Percentiles rank a stretch among this genome's conserved stretches.
These are phyloP conservation scores for Drosophila algonquin DNA, from an alignment of 2,888 invertebrate genomes.

Conservation along the genomic window DNA sequence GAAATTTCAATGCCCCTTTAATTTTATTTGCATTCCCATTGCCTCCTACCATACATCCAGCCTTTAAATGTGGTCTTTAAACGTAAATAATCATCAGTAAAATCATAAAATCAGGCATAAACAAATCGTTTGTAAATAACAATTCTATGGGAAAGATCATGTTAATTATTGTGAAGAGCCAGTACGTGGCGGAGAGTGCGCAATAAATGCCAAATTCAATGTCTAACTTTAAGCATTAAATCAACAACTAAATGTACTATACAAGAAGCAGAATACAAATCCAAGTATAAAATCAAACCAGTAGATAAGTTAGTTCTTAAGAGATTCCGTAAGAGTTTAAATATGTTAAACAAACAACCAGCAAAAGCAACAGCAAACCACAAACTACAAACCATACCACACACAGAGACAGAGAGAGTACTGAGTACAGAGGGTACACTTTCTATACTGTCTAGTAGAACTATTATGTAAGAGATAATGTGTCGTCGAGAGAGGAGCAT, in stretches of 20 bases:
- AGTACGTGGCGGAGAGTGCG: slow-evolving; percentile 48
- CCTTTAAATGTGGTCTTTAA: slow-evolving; percentile 34
- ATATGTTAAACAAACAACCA: slow-evolving; percentile 25
- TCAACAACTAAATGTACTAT: slow-evolving; percentile 54
- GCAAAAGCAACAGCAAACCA: slow-evolving; percentile 25
- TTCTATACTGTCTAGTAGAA: slow-evolving; percentile 1
- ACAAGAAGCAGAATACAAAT: slow-evolving; percentile 52
- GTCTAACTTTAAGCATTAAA: slow-evolving; percentile 66
- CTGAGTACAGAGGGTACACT: background rate
- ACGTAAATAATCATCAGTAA: slow-evolving; percentile 4
- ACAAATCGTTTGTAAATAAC: slow-evolving; percentile 44
- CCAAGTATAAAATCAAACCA: slow-evolving; percentile 56
- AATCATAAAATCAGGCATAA: slow-evolving; percentile 37
- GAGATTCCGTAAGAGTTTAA: slow-evolving; percentile 50
- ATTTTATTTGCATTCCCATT: slow-evolving; percentile 7
- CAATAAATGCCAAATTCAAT: slow-evolving; percentile 78
- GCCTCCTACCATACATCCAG: slow-evolving; percentile 11
- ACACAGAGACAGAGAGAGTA: background rate
- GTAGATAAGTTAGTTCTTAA: slow-evolving; percentile 66
- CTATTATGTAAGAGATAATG: background rate
- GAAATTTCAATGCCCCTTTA: background rate
- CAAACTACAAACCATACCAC: background rate
- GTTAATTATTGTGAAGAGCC: slow-evolving; percentile 52
- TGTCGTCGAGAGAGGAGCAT: slow-evolving; percentile 16
- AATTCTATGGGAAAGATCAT: slow-evolving; percentile 44